phyloP scores from a whole-genome alignment of 1,140 invertebrate genomes.

The Ditylenchus dipsaci region DNA sequence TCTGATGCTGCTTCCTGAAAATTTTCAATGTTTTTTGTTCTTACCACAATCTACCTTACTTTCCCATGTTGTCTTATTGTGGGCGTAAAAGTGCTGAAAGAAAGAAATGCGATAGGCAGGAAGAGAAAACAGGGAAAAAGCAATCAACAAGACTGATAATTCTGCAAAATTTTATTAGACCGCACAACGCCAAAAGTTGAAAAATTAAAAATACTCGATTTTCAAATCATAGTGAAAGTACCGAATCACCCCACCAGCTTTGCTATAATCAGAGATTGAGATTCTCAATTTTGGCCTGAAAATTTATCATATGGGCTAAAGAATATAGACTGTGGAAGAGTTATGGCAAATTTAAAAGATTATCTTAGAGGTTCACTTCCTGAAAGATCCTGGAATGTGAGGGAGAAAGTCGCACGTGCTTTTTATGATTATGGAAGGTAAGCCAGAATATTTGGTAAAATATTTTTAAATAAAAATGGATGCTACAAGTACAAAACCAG shows the following conservation, averaged over 20 bases:
- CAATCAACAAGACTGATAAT: neutral
- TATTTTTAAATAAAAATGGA: slow-evolving; percentile 3
- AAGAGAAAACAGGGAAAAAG: too few species aligned
- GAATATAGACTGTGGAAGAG: too few species aligned
- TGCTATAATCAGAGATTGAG: too few species aligned
- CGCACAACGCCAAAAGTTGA: neutral
- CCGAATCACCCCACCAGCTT: too few species aligned
- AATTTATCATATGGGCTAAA: too few species aligned
- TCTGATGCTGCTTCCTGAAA: slow-evolving; percentile 50
- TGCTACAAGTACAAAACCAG: too few species aligned
- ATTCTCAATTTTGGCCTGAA: too few species aligned
- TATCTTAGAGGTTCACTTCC: too few species aligned
- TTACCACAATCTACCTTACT: neutral
- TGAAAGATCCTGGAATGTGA: neutral
- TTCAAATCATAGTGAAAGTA: too few species aligned
- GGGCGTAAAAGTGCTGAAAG: neutral
- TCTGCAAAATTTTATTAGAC: neutral
- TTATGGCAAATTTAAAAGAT: too few species aligned
- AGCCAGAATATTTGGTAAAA: neutral
- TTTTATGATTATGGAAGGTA: slow-evolving; percentile 52
- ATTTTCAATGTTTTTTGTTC: slow-evolving; percentile 45
- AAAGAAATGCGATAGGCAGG: neutral
- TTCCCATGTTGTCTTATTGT: neutral
- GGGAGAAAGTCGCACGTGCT: slow-evolving; percentile 21
- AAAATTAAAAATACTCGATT: too few species aligned